A percentile compares a stretch with the other conserved stretches of the same genome.
Evolutionary conservation across 2,797 vertebrate species (phyloP).

Genomic region (Myripristis murdjan): DNA sequence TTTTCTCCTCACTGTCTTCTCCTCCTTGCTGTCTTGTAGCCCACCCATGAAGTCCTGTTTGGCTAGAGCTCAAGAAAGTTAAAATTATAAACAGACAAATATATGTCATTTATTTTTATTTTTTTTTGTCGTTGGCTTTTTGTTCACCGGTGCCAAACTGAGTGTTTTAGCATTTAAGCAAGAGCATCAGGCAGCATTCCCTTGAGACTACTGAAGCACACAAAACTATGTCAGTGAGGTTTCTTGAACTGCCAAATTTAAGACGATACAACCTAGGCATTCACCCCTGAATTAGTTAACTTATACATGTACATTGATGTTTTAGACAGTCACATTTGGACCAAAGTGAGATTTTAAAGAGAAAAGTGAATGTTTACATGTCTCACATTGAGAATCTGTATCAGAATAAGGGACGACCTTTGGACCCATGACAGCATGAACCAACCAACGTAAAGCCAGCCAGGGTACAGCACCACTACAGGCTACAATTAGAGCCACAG

Average conservation of each 20-base stretch:
- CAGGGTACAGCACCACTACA: conserved; percentile 59
- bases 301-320: conserved; percentile 20
- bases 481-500: conserved; percentile 64
- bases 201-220: conserved; percentile 16
- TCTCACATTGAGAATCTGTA: conserved; percentile 86
- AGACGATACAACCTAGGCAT: conserved; percentile 19
- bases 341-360: conserved; percentile 62
- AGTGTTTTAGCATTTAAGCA: conserved; percentile 40
- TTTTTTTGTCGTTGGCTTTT: conserved; percentile 58
- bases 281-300: conserved; percentile 17
- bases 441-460: conserved; percentile 38
- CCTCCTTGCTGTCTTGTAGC: conserved; percentile 52
- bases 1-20: conserved; percentile 47
- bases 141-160: conserved; percentile 69
- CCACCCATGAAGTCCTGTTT: conserved; percentile 35
- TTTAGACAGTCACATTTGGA: conserved; percentile 63
- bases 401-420: conserved; percentile 26
- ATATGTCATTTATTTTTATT: conserved; percentile 25
- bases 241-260: conserved; percentile 67
- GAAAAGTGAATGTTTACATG: conserved; percentile 71
- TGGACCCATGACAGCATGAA: conserved; percentile 46
- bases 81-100: conserved; percentile 43
- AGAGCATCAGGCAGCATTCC: conserved; percentile 32
- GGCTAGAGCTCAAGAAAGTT: conserved; percentile 45
- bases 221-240: conserved; percentile 26